These are phyloP conservation scores for Agonopterix alstromeriana DNA, from an alignment of 2,888 invertebrate genomes.

Conservation along the genomic window DNA sequence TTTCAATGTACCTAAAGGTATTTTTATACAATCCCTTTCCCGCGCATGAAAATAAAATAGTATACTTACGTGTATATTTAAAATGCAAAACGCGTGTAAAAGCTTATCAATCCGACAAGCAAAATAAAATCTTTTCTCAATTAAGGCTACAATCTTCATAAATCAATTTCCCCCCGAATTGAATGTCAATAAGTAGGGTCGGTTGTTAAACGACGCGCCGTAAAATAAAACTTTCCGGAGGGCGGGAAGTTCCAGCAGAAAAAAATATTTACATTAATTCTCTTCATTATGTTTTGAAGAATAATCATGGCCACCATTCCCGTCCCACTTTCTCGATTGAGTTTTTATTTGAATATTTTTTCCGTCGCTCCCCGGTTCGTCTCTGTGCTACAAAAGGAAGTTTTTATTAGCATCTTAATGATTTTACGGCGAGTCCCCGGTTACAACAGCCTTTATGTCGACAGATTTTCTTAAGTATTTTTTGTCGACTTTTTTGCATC, in stretches of 20 bases:
- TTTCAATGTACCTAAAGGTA: no score
- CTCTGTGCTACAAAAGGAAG: slow-evolving; percentile 74
- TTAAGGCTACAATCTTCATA: slow-evolving; percentile 76
- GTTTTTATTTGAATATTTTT: slow-evolving; percentile 78
- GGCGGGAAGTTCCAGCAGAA: slow-evolving; percentile 70
- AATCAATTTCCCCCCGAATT: slow-evolving; percentile 76
- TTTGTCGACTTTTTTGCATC: slow-evolving; percentile 75
- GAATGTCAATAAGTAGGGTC: slow-evolving; percentile 77
- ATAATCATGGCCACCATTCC: slow-evolving; percentile 73
- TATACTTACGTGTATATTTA: neutral
- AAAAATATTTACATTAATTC: slow-evolving; percentile 79
- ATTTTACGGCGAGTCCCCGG: slow-evolving; percentile 76
- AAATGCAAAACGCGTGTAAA: neutral
- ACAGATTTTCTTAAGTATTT: slow-evolving; percentile 77
- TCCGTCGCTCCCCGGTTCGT: slow-evolving; percentile 58
- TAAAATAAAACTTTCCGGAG: slow-evolving; percentile 76
- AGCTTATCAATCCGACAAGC: slow-evolving; percentile 11
- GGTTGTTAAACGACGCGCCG: slow-evolving; percentile 73
- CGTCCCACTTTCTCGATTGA: slow-evolving; percentile 69
- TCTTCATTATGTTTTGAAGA: slow-evolving; percentile 78
- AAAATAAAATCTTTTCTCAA: slow-evolving; percentile 62
- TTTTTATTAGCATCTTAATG: slow-evolving; percentile 79
- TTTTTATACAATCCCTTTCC: no score
- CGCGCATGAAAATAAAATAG: no score
- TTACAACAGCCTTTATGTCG: slow-evolving; percentile 78